Conservation (phyloP, 2,113 vertebrate genomes). For the Lichenostomus cassidix region DNA sequence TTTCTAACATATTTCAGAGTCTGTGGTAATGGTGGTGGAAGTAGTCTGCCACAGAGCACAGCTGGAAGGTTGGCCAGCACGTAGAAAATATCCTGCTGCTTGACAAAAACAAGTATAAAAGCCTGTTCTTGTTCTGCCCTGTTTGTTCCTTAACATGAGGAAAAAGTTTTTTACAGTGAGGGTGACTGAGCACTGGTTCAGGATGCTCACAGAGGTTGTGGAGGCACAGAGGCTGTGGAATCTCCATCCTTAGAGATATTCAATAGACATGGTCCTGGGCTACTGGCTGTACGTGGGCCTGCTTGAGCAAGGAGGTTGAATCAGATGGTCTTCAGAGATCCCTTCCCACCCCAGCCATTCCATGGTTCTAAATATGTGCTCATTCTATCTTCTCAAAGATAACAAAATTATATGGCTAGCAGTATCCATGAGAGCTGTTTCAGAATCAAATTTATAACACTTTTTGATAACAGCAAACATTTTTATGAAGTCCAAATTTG, state of each 20-base stretch:
- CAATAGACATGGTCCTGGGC: background rate
- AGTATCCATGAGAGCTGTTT: background rate
- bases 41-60: background rate
- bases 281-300: background rate
- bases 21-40: background rate
- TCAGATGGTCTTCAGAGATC: background rate
- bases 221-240: background rate
- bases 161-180: background rate
- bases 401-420: background rate
- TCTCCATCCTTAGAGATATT: background rate
- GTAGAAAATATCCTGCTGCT: background rate
- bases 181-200: rapidly evolving
- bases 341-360: background rate
- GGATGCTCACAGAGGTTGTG: background rate
- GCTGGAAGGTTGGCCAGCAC: background rate
- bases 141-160: background rate
- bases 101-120: background rate
- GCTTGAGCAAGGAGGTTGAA: background rate
- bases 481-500: background rate
- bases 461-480: background rate
- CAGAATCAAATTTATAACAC: background rate
- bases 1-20: background rate
- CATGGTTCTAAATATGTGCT: background rate
- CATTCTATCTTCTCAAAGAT: background rate
- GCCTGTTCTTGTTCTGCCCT: background rate